These are phyloP conservation scores for Drosophila prosaltans DNA, from an alignment of 1,140 invertebrate species.

Conservation along the genomic window DNA sequence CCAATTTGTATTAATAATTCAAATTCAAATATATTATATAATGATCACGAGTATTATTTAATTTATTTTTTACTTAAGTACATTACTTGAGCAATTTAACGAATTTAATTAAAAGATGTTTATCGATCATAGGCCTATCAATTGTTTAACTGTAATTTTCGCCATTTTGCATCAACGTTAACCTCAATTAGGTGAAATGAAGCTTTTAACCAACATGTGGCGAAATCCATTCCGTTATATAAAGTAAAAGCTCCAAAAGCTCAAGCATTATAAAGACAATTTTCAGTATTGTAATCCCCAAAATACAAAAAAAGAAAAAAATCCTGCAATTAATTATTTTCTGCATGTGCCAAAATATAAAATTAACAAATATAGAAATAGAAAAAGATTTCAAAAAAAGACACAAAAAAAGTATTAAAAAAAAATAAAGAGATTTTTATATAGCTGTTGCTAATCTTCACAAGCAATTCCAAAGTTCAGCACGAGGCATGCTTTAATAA, in stretches of 20 bases:
- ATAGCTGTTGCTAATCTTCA: conserved; percentile 58
- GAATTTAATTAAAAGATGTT: background rate
- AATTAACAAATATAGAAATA: background rate
- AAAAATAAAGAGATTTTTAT: conserved; percentile 41
- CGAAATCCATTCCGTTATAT: conserved; percentile 13
- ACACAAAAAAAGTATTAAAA: conserved; percentile 25
- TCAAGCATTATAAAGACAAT: background rate
- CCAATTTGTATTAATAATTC: background rate
- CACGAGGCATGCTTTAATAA: conserved; percentile 50
- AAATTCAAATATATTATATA: background rate
- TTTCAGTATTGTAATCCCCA: background rate
- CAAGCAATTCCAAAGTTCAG: conserved; percentile 71
- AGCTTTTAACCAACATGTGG: conserved; percentile 19
- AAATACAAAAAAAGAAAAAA: background rate
- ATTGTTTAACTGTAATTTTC: conserved; percentile 27
- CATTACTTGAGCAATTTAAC: too few species aligned
- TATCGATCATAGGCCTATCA: conserved; percentile 16
- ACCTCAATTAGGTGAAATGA: conserved; percentile 26
- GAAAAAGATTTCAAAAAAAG: background rate
- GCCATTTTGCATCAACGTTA: background rate
- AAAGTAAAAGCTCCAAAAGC: background rate
- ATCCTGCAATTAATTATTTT: conserved; percentile 36
- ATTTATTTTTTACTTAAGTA: too few species aligned
- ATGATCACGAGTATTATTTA: background rate
- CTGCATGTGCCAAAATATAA: background rate